Evolutionary conservation across 2,888 invertebrate species (phyloP), one percentile per base, ranked within the genome.

Genomic region (Stenodera caucasica): DNA sequence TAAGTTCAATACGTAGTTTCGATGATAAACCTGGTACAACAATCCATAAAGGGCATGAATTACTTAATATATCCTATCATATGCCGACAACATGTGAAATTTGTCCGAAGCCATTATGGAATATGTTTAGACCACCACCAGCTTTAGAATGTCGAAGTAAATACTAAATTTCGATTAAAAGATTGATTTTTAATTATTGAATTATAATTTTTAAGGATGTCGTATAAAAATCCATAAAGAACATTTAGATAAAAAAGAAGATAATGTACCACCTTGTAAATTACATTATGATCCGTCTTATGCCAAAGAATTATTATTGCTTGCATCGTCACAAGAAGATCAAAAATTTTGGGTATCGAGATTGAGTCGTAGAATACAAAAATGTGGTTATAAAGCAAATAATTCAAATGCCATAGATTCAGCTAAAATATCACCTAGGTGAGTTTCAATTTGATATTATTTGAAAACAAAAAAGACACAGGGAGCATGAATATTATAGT

Each of bases 31-130:
- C 82, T 33, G 89, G 88, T 72, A 88, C 88, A 14, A 85, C 91
- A 69, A 85, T 87, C 73, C 88, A 94, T 78, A 95, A 95, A 81
- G 92, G 98, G 12, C 98, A 99, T 83, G 98, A 98, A 82, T 93
- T 98, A 79, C 88, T 97, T 67, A 91, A 93, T 81, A 94, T 98
- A 76, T 94, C 94, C 72, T 98, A 94, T 83, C 97, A 98, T 82
- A 98, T 97, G 89, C 98, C 98, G 58, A 96, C 98, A 11, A 92
- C 94, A 71, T 99, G 98, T 84, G 98, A 98, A 84, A 92, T 95
- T 71, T 99, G 99, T 85, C 90, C 95, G 67, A 96, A 95, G 77
- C 96, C 96, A 74, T 86, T 98, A 72, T 98, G 96, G 94, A 92
- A 97, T 82, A 92, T 98, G 90, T 92, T 99, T 82, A 90, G 96